Evolutionary conservation across 2,797 vertebrate species (phyloP).

Genomic region (Anguilla pacifica): DNA sequence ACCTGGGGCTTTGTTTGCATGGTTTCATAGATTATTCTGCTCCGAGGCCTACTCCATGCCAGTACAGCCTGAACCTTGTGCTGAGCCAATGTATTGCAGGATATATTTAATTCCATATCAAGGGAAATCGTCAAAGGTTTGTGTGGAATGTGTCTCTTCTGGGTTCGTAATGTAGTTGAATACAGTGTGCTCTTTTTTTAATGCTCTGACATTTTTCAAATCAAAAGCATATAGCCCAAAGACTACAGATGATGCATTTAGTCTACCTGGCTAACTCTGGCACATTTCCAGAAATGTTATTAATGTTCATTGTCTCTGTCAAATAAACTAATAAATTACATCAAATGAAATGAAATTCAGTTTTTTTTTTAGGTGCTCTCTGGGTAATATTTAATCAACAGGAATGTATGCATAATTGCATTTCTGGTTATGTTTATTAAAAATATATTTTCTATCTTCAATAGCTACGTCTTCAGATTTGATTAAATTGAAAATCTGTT

Average conservation of each 20-base stretch:
- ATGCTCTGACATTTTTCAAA: not conserved
- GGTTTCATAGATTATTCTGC: slow-evolving; percentile 25
- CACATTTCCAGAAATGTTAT: too few species aligned
- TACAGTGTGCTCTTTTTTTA: not conserved
- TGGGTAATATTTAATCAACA: not conserved
- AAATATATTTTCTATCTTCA: not conserved
- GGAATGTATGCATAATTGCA: too few species aligned
- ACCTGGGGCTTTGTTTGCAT: slow-evolving; percentile 29
- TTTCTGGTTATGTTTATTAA: not conserved
- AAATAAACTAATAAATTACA: too few species aligned
- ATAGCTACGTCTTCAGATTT: not conserved
- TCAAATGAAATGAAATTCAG: too few species aligned
- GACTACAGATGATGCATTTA: too few species aligned
- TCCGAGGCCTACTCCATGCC: not conserved
- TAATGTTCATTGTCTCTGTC: too few species aligned
- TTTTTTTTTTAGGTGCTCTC: not conserved
- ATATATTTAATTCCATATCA: slow-evolving; percentile 1
- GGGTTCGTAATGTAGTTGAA: not conserved
- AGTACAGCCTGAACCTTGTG: not conserved
- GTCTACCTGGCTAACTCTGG: too few species aligned
- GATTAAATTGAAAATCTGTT: not conserved
- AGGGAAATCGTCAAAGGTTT: not conserved
- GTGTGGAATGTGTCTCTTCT: not conserved
- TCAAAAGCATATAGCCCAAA: too few species aligned
- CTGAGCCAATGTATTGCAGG: not conserved